phyloP scores from a whole-genome alignment of 2,888 invertebrate species.

The Glyphotaelius pellucidus region DNA sequence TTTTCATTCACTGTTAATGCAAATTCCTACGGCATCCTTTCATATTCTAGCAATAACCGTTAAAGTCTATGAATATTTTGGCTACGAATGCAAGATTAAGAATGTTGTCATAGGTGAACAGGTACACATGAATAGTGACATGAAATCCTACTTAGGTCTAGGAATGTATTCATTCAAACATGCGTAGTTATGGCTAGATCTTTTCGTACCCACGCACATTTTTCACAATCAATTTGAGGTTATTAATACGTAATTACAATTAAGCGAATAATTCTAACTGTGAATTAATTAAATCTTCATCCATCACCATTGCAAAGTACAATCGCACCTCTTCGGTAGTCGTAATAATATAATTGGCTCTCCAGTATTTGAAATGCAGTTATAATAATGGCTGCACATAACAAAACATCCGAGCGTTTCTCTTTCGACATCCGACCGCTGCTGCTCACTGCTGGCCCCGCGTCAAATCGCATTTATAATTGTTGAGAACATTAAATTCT shows the following conservation, averaged over 20 bases:
- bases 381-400: constrained; percentile 33
- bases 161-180: not conserved
- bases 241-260: not conserved
- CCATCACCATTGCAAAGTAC: not conserved
- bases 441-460: constrained; percentile 19
- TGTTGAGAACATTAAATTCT: constrained; percentile 25
- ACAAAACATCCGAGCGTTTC: constrained; percentile 25
- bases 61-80: constrained; percentile 10
- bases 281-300: not conserved
- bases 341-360: constrained; percentile 11
- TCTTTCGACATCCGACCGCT: constrained; percentile 52
- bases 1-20: constrained; percentile 6
- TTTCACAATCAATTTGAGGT: not conserved
- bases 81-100: not conserved
- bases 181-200: not conserved
- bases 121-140: not conserved
- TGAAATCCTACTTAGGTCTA: not conserved
- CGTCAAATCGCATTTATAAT: constrained; percentile 53
- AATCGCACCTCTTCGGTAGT: constrained; percentile 8
- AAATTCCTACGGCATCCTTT: not conserved
- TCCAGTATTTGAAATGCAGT: constrained; percentile 38
- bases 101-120: not conserved
- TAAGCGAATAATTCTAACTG: not conserved
- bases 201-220: not conserved
- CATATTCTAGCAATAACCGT: constrained; percentile 13